Conservation (phyloP, 1,140 invertebrate species). For the Centruroides vittatus region DNA sequence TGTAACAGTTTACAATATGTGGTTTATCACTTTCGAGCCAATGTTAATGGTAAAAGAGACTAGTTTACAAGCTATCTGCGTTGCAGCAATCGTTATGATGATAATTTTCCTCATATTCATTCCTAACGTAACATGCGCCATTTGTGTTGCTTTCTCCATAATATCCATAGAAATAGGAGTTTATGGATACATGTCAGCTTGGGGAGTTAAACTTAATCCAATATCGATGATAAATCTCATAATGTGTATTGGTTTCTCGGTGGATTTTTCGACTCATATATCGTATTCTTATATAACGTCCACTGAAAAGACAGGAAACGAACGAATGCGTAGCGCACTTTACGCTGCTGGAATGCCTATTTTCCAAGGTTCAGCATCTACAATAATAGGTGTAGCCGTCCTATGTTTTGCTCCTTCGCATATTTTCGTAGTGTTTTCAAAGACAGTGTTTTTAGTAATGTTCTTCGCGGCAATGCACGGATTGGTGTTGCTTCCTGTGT, state of each 20-base stretch:
- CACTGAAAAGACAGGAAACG: conserved; percentile 26
- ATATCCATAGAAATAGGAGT: conserved; percentile 88
- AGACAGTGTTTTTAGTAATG: conserved; percentile 91
- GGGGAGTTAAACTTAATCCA: conserved; percentile 86
- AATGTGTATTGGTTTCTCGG: conserved; percentile 95
- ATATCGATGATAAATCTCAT: conserved; percentile 98
- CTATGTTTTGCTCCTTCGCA: conserved; percentile 80
- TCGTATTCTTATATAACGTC: conserved; percentile 92
- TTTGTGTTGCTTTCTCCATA: conserved; percentile 91
- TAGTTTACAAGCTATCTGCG: conserved; percentile 79
- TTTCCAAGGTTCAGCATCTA: conserved; percentile 81
- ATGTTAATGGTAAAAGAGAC: conserved; percentile 82
- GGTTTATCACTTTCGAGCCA: conserved; percentile 87
- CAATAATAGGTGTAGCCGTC: conserved; percentile 74
- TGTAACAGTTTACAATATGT: conserved; percentile 84
- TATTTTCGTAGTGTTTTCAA: conserved; percentile 94
- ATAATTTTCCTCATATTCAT: conserved; percentile 89
- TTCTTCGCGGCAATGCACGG: conserved; percentile 87
- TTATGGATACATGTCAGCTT: conserved; percentile 87
- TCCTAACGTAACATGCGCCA: conserved; percentile 76
- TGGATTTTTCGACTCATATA: conserved; percentile 93
- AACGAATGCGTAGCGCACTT: conserved; percentile 69
- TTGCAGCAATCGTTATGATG: conserved; percentile 88
- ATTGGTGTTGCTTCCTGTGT: conserved; percentile 73
- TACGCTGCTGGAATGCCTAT: conserved; percentile 84